A percentile compares a stretch with the other conserved stretches of the same genome.
These are phyloP conservation scores for Pseudomyrmex gracilis DNA, from an alignment of 1,140 invertebrate species.

Conservation along the genomic window DNA sequence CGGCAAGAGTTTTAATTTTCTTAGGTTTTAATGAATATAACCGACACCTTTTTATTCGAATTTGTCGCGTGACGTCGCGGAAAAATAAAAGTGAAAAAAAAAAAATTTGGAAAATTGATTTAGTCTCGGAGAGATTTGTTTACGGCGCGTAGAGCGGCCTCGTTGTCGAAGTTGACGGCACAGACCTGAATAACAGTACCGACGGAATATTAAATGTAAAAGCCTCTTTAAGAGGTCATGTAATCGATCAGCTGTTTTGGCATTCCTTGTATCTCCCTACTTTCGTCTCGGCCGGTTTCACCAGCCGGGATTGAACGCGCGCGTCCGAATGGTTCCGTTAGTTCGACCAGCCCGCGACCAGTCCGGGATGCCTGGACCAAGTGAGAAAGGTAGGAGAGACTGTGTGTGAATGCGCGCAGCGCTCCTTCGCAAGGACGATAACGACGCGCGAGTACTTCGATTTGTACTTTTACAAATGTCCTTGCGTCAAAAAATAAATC, in stretches of 20 bases:
- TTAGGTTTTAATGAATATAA: too few species aligned
- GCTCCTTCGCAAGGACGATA: slow-evolving; percentile 46
- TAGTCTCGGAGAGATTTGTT: background rate
- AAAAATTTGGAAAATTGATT: too few species aligned
- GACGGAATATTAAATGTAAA: slow-evolving; percentile 42
- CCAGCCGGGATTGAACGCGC: slow-evolving; percentile 47
- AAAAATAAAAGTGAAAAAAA: too few species aligned
- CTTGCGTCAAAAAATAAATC: slow-evolving; percentile 18
- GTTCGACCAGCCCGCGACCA: slow-evolving; percentile 61
- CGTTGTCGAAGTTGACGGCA: background rate
- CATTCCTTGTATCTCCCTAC: slow-evolving; percentile 22
- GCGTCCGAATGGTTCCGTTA: slow-evolving; percentile 73
- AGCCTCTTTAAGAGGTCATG: slow-evolving; percentile 16
- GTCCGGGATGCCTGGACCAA: slow-evolving; percentile 39
- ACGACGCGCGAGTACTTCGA: background rate
- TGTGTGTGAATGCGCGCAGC: slow-evolving; percentile 22
- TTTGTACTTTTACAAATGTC: background rate
- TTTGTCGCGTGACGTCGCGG: too few species aligned
- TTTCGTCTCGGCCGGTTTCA: background rate
- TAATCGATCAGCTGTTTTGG: slow-evolving; percentile 70
- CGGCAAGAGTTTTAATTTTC: too few species aligned
- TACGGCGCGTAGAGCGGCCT: background rate
- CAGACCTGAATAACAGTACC: slow-evolving; percentile 8
- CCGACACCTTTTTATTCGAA: too few species aligned
- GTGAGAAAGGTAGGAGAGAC: slow-evolving; percentile 50